Base-by-base conservation (phyloP, 2,797 vertebrate genomes). In the Gymnothorax javanicus region DNA sequence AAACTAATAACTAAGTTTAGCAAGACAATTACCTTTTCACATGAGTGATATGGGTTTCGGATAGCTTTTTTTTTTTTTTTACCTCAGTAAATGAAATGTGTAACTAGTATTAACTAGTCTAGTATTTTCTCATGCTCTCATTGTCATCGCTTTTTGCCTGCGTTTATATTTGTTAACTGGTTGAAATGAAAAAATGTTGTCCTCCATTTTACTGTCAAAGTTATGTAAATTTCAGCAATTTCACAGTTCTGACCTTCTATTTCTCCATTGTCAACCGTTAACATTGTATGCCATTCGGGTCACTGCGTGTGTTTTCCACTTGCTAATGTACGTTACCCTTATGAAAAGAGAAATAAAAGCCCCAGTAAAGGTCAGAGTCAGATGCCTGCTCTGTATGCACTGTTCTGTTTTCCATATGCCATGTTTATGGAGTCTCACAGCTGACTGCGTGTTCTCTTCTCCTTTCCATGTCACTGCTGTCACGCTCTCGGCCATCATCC, bases 391-490 rank as follows among this genome's bases (percentile, higher is more conserved):
- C 73, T 81, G 50, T 23, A n/a, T 52, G 73, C 73, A 52, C 43
- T 20, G 5, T 77, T 33, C 73, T 52, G 43, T 77, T 50, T 77
- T 50, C 33, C 2, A 8, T 81, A n/a, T 79, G 20, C 50, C 50
- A 15, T 79, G 43, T 79, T 79, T 54, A 56, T 52, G 60, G 1
- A 17, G 43, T 57, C 58, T 33, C 82, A 83, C 15, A 20, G 15
- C 77, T 56, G 56, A 81, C 56, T 56, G 52, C n/a, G 12, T 83
- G 27, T n/a, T 57, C 82, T 33, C 13, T 33, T 59, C 33, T 83
- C 57, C 82, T 60, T 62, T 83, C 27, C 82, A 83, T 83, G 82
- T 43, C 33, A 13, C 56, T 50, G 57, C 56, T 27, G n/a, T 23
- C 33, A n/a, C 33, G 2, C 33, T 2, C 33, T 43, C 25, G 13